A percentile compares a stretch with the other conserved stretches of the same genome.
Evolutionary conservation across 2,113 vertebrate genomes (phyloP).

Genomic region (Setophaga petechia): DNA sequence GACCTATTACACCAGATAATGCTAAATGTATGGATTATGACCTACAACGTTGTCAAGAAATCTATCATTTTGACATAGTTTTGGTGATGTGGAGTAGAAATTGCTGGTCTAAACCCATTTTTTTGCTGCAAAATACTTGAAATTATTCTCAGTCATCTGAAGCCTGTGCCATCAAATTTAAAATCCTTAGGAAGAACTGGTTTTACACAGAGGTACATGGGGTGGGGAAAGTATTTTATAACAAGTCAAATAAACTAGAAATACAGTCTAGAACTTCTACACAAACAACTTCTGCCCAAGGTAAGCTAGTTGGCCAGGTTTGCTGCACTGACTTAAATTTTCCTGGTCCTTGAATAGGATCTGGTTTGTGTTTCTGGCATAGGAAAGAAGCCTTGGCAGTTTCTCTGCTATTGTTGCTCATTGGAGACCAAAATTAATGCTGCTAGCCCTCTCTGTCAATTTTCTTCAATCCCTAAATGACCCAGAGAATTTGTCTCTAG

Average conservation of each 20-base stretch:
- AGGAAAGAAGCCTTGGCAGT: neutral
- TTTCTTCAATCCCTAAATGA: constrained; percentile 2
- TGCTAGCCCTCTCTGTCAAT: neutral
- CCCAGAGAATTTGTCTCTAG: neutral
- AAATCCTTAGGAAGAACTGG: neutral
- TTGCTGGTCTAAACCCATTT: neutral
- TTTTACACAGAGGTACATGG: neutral
- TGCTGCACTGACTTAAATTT: constrained; percentile 26
- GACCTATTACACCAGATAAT: neutral
- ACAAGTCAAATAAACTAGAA: neutral
- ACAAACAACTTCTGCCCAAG: neutral
- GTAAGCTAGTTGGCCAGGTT: neutral
- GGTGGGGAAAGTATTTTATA: neutral
- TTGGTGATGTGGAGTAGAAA: neutral
- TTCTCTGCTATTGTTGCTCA: neutral
- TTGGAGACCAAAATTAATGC: neutral
- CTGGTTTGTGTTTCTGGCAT: constrained; percentile 39
- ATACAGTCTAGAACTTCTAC: neutral
- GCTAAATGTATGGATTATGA: neutral
- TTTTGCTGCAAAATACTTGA: neutral
- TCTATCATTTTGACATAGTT: neutral
- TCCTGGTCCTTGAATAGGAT: neutral
- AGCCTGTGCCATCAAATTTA: neutral
- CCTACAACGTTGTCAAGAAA: neutral
- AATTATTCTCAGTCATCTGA: neutral